Conservation (phyloP, 1,140 invertebrate species). For the Drosophila parvula region DNA sequence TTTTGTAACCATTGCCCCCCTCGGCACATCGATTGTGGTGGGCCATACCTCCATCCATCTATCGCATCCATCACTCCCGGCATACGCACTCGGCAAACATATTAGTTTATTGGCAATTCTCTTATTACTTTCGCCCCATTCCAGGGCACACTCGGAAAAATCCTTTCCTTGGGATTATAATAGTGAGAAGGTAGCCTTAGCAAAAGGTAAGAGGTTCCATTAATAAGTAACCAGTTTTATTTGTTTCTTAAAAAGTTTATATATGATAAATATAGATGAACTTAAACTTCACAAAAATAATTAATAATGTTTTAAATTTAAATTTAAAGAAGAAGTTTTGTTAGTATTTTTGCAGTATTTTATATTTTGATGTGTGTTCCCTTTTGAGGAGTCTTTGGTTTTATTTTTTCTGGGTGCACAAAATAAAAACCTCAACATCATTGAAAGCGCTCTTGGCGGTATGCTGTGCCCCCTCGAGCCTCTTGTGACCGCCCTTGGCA, state of each 20-base stretch:
- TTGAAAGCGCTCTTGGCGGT: constrained; percentile 27
- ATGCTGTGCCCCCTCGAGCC: neutral
- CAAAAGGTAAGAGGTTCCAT: too few relatives aligned
- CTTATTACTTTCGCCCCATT: constrained; percentile 2
- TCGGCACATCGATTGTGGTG: constrained; percentile 6
- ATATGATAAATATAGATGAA: too few relatives aligned
- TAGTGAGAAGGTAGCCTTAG: too few relatives aligned
- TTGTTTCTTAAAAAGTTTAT: too few relatives aligned
- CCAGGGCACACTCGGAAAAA: neutral
- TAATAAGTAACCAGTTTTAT: too few relatives aligned
- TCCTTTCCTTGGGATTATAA: too few relatives aligned
- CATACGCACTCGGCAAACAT: constrained; percentile 34
- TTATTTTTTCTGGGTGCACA: neutral
- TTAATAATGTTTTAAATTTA: too few relatives aligned
- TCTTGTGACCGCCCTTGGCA: neutral
- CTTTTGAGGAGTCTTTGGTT: too few relatives aligned
- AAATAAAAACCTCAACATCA: constrained; percentile 34
- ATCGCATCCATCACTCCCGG: constrained; percentile 20
- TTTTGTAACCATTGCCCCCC: constrained; percentile 5
- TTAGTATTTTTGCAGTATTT: too few relatives aligned
- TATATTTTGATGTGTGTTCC: too few relatives aligned
- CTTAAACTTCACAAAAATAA: too few relatives aligned
- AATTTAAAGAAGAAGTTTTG: too few relatives aligned
- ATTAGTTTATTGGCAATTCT: constrained; percentile 48
- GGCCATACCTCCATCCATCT: constrained; percentile 4